Evolutionary conservation across 1,140 invertebrate species (phyloP).

Genomic region (Achatina immaculata): DNA sequence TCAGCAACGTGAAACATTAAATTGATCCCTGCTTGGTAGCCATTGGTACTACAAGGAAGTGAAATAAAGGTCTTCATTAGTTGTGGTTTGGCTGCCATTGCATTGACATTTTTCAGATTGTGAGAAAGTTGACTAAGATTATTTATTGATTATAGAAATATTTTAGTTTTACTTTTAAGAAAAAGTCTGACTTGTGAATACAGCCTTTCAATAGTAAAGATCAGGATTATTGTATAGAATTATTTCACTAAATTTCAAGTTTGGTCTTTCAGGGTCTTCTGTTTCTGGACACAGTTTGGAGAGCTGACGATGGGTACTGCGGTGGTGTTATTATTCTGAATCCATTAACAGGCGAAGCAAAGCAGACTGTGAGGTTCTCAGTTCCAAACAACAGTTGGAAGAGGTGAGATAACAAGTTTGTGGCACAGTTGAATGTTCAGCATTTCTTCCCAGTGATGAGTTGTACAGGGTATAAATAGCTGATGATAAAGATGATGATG

Average conservation of each 20-base stretch:
- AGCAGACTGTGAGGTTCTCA: background rate
- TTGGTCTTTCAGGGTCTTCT: background rate
- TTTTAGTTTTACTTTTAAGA: background rate
- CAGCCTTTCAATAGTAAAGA: background rate
- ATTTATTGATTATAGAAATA: too few species aligned
- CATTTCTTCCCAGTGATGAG: background rate
- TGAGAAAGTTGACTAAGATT: too few species aligned
- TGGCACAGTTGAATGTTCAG: background rate
- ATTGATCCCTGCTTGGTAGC: too few species aligned
- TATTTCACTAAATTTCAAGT: background rate
- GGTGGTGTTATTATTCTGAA: constrained; percentile 6
- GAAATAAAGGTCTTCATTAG: too few species aligned
- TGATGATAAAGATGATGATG: background rate
- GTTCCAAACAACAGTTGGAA: background rate
- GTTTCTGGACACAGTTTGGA: background rate
- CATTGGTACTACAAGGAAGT: too few species aligned
- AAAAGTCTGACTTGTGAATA: background rate
- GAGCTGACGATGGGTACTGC: background rate
- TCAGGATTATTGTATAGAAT: background rate
- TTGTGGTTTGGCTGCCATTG: too few species aligned
- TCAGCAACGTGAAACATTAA: too few species aligned
- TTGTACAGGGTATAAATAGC: background rate
- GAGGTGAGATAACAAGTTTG: background rate
- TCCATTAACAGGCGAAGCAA: background rate
- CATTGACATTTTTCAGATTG: too few species aligned